phyloP scores from a whole-genome alignment of 2,888 invertebrate species.

The Hydropsyche betteni region DNA sequence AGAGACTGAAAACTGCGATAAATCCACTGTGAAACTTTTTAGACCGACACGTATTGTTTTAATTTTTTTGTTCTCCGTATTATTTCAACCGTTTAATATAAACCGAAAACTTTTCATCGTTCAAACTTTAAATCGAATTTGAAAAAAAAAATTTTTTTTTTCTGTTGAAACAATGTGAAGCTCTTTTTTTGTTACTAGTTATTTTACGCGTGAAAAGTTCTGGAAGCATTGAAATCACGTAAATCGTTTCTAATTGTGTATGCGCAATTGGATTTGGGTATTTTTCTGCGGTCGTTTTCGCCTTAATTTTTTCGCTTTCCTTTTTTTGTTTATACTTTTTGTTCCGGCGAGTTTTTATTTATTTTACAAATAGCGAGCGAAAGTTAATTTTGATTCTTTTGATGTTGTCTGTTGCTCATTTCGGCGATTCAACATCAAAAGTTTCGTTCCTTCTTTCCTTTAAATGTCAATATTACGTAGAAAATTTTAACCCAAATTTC shows the following conservation, averaged over 20 bases:
- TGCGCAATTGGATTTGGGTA: not conserved
- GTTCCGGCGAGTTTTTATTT: not conserved
- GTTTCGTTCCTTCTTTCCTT: not conserved
- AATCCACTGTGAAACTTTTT: not conserved
- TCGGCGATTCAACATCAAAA: constrained; percentile 15
- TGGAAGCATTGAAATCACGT: not conserved
- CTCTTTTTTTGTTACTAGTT: too few relatives aligned
- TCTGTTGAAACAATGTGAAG: too few relatives aligned
- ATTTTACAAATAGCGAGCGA: not conserved
- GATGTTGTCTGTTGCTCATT: constrained; percentile 15
- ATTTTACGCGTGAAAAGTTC: too few relatives aligned
- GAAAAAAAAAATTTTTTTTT: too few relatives aligned
- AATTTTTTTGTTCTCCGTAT: not conserved
- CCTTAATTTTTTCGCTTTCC: constrained; percentile 3
- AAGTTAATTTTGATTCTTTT: constrained; percentile 22
- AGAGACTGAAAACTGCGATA: constrained; percentile 4
- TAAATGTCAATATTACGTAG: too few relatives aligned
- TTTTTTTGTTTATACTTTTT: not conserved
- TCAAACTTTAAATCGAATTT: too few relatives aligned
- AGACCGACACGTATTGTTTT: constrained; percentile 7
- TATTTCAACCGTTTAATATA: not conserved
- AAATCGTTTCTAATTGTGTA: constrained; percentile 13
- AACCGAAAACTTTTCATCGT: too few relatives aligned
- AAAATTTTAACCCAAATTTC: too few relatives aligned
- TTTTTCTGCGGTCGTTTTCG: not conserved